A percentile compares a stretch with the other conserved stretches of the same genome.
Conservation (phyloP, 2,113 vertebrate species). For the Ciconia boyciana region DNA sequence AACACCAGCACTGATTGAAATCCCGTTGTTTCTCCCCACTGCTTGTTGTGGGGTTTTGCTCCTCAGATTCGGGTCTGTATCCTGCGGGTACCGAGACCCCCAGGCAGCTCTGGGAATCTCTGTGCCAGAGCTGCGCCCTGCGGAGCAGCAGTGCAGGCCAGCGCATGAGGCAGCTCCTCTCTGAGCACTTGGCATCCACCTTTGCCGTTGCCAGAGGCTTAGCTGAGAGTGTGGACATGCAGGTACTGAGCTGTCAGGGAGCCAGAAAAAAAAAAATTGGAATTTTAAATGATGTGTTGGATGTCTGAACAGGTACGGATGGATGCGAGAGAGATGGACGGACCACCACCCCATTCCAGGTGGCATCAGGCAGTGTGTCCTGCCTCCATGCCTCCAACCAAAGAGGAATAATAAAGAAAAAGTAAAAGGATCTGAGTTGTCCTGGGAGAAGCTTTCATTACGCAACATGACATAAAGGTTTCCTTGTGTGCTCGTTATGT, state of each 20-base stretch:
- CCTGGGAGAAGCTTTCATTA: background rate
- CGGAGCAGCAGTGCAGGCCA: background rate
- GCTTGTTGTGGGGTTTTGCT: background rate
- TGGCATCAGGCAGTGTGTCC: background rate
- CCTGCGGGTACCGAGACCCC: background rate
- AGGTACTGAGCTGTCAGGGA: background rate
- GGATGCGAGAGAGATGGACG: accelerated
- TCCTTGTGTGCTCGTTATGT: background rate
- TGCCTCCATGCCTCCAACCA: background rate
- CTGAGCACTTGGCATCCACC: background rate
- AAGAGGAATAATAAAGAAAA: background rate
- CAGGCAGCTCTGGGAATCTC: background rate
- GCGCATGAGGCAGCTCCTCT: background rate
- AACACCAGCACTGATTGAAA: background rate
- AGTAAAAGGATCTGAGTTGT: background rate
- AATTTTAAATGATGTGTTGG: background rate
- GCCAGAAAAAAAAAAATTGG: background rate
- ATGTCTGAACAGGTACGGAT: background rate
- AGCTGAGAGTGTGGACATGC: background rate
- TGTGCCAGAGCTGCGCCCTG: background rate
- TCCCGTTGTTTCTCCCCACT: background rate
- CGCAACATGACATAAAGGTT: background rate
- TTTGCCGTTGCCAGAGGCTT: background rate
- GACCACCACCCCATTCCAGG: background rate
- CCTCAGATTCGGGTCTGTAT: background rate